phyloP scores from a whole-genome alignment of 2,888 invertebrate genomes.

The Cosmorhoe ocellata region DNA sequence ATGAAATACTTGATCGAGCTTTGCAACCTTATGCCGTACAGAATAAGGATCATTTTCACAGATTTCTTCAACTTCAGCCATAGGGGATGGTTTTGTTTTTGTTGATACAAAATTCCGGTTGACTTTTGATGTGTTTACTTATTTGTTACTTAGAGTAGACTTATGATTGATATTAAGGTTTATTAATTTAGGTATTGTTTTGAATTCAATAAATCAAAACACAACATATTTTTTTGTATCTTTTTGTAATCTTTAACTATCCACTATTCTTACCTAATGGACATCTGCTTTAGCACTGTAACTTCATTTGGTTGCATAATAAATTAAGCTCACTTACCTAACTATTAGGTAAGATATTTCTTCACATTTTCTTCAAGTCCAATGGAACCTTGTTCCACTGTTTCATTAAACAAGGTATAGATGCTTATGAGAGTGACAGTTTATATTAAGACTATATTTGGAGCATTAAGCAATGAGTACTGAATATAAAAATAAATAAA shows the following conservation, averaged over 20 bases:
- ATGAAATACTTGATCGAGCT: conserved; percentile 66
- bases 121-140: conserved; percentile 27
- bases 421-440: no score
- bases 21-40: conserved; percentile 69
- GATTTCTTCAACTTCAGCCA: conserved; percentile 74
- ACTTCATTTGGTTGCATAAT: background rate
- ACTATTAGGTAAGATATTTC: background rate
- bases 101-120: conserved; percentile 44
- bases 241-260: no score
- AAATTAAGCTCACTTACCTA: conserved; percentile 4
- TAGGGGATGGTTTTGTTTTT: conserved; percentile 76
- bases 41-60: conserved; percentile 68
- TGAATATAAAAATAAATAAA: no score
- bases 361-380: background rate
- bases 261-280: no score
- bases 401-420: no score
- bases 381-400: no score
- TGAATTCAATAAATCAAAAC: conserved; percentile 27
- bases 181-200: conserved; percentile 26
- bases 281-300: no score
- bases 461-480: no score
- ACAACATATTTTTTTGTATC: background rate
- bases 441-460: no score
- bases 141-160: conserved; percentile 14
- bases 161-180: conserved; percentile 30